A percentile compares a stretch with the other conserved stretches of the same genome.
These are phyloP conservation scores for Leptatherina wallacei DNA, from an alignment of 2,797 vertebrate genomes.

Conservation along the genomic window DNA sequence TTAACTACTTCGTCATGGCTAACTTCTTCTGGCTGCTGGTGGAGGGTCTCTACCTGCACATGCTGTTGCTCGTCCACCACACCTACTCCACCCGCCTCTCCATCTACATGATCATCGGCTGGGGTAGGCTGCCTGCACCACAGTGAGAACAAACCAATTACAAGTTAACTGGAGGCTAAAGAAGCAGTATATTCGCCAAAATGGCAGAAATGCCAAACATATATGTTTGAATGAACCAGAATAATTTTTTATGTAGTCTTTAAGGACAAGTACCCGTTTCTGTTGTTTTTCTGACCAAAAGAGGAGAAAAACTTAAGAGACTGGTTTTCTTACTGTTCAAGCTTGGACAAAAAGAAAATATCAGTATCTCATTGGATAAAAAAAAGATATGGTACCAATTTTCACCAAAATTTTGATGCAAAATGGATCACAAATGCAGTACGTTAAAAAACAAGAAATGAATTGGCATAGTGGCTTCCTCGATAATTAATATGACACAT, in stretches of 20 bases:
- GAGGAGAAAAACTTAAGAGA: background rate
- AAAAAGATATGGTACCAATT: too few species aligned
- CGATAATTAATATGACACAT: too few species aligned
- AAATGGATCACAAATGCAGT: too few species aligned
- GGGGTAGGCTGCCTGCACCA: conserved; percentile 58
- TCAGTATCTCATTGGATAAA: too few species aligned
- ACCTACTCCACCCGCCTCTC: conserved; percentile 83
- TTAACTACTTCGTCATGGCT: conserved; percentile 92
- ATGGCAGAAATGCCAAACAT: background rate
- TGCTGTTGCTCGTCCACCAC: conserved; percentile 88
- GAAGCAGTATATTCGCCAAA: too few species aligned
- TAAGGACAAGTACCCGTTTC: background rate
- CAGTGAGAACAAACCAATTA: too few species aligned
- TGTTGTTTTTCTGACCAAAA: background rate
- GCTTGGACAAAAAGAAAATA: too few species aligned
- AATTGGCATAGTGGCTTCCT: too few species aligned
- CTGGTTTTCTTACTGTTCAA: too few species aligned
- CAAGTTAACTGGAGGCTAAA: too few species aligned
- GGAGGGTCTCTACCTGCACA: conserved; percentile 93
- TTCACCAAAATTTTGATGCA: too few species aligned
- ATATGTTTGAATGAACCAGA: background rate
- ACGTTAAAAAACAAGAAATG: too few species aligned
- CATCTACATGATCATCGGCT: conserved; percentile 81
- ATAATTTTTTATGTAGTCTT: background rate
- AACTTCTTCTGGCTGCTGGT: conserved; percentile 97